These are phyloP conservation scores for Cyrtonyx montezumae DNA, from an alignment of 2,113 vertebrate genomes.

Conservation along the genomic window DNA sequence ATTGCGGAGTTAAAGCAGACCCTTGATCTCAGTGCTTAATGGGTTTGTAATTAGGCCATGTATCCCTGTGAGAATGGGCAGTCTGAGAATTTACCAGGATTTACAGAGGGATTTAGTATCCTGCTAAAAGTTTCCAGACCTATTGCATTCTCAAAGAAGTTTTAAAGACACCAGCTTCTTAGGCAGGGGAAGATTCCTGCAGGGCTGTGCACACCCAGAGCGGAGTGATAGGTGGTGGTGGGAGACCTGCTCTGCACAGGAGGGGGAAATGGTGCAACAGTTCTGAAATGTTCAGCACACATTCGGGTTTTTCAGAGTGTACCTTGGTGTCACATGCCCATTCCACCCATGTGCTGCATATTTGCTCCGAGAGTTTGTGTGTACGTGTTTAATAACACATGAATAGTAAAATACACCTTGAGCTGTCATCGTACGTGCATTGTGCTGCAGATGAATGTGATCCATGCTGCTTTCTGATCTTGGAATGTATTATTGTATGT, in stretches of 20 bases:
- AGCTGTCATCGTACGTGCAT: not conserved
- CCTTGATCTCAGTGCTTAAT: constrained; percentile 46
- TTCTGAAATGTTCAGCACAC: not conserved
- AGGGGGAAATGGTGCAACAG: not conserved
- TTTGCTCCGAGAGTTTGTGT: not conserved
- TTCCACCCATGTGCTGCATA: not conserved
- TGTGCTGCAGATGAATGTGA: not conserved
- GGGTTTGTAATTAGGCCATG: constrained; percentile 54
- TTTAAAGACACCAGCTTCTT: constrained; percentile 15
- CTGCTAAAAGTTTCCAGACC: constrained; percentile 43
- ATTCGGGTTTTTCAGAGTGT: not conserved
- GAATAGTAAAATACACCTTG: not conserved
- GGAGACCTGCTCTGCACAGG: not conserved
- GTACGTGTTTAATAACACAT: not conserved
- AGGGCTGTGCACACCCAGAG: not conserved
- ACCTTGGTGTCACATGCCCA: not conserved
- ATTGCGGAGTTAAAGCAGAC: constrained; percentile 24
- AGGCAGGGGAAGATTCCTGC: not conserved
- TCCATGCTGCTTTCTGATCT: not conserved
- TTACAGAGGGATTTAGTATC: constrained; percentile 54
- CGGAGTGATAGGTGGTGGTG: not conserved
- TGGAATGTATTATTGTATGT: not conserved
- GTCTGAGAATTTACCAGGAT: constrained; percentile 34
- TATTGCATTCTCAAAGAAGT: constrained; percentile 39
- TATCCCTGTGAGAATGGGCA: constrained; percentile 51